Evolutionary conservation across 2,113 vertebrate species (phyloP), one percentile per base, ranked within the genome.

Genomic region (Microtus richardsoni): DNA sequence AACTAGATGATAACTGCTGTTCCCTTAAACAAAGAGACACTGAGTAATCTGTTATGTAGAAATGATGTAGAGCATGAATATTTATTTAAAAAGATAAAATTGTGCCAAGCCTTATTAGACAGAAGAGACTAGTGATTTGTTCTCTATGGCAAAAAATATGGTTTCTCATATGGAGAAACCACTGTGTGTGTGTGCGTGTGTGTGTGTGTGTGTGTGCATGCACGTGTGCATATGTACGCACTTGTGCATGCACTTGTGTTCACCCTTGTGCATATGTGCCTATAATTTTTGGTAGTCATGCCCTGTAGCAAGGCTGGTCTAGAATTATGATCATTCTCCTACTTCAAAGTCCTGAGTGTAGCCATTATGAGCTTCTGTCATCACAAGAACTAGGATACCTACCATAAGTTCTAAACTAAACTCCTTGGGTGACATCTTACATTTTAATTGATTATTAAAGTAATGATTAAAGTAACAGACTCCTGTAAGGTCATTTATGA

Each of bases 1-100:
- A 86, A 26, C 17, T 70, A 58, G 83, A 89, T 68, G 52, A 92
- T 28, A 62, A 41, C 58, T 71, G 41, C 11, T 96, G 7, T 52
- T 96, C 89, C 52, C 28, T 91, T 86, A 58, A 86, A 36, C 66
- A 97, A 91, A 91, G 16, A 91, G 80, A 80, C 64, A 77, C 39
- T 75, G 16, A 71, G 66, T 77, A 28, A 52, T 73, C 11, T 41
- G 71, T 30, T 64, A 33, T 30, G 4, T 44, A 30, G 13, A 64
- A 44, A 84, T 44, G 26, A 64, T 41, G 30, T 5, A 52, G 14
- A 47, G 2, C 60, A 17, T 75, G 5, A 83, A 7, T 47, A 54
- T 93, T 95, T 89, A 89, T 13, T 89, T 93, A 21, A 75, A 94
- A 89, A 80, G 36, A 21, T 30, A 84, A 24, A 94, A 78, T 60